These are phyloP conservation scores for Lithobius niger DNA, from an alignment of 1,140 invertebrate genomes.

Conservation along the genomic window DNA sequence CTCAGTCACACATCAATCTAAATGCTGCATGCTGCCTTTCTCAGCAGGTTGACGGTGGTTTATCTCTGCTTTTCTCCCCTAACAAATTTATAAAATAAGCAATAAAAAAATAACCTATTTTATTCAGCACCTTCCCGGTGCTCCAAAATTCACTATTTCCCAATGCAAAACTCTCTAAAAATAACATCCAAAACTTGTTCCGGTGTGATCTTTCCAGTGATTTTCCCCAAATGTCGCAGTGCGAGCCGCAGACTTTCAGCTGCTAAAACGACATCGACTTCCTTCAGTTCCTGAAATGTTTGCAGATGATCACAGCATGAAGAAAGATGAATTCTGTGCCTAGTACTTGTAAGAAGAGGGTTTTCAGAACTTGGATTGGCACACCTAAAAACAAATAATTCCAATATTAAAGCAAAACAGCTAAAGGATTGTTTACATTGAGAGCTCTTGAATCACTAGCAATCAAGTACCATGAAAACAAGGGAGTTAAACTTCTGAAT, in stretches of 20 bases:
- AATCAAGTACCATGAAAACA: too few relatives aligned
- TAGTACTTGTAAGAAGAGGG: background rate
- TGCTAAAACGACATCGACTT: conserved; percentile 44
- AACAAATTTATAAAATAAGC: too few relatives aligned
- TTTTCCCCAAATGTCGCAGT: conserved; percentile 50
- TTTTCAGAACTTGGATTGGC: background rate
- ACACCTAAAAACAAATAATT: conserved; percentile 1
- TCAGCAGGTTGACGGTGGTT: too few relatives aligned
- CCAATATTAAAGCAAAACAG: too few relatives aligned
- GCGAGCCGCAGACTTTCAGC: conserved; percentile 51
- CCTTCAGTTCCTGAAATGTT: background rate
- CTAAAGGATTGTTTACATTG: too few relatives aligned
- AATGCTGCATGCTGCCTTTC: too few relatives aligned
- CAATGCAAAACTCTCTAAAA: conserved; percentile 76
- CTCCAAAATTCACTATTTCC: conserved; percentile 65
- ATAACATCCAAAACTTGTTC: conserved; percentile 70
- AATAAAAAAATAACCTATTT: too few relatives aligned
- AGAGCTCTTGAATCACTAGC: too few relatives aligned
- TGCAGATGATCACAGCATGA: background rate
- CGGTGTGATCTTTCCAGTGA: conserved; percentile 57
- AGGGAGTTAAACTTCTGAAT: too few relatives aligned
- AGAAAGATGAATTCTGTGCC: background rate
- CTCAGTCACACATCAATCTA: too few relatives aligned
- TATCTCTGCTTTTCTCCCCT: too few relatives aligned
- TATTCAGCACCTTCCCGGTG: too few relatives aligned